Conservation (phyloP, 2,797 vertebrate species). For the Anabacerthia variegaticeps region DNA sequence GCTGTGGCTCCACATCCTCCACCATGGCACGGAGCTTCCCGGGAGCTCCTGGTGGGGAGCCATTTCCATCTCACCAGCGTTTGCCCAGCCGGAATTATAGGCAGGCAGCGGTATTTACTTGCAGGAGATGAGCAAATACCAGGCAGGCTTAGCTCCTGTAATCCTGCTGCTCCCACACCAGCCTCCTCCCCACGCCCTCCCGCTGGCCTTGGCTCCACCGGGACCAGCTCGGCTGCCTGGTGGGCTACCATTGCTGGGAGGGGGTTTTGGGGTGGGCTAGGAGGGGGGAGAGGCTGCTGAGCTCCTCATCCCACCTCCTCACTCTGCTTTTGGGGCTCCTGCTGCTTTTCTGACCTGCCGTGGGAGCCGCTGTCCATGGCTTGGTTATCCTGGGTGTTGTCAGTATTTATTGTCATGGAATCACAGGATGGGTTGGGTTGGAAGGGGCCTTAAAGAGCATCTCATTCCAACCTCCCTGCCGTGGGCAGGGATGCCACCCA, state of each 20-base stretch:
- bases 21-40: neutral
- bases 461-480: neutral
- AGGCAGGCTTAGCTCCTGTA: neutral
- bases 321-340: neutral
- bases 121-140: neutral
- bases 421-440: neutral
- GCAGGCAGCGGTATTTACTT: neutral
- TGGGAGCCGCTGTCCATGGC: neutral
- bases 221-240: neutral
- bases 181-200: neutral
- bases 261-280: rapidly evolving
- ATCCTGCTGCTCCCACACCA: neutral
- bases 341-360: neutral
- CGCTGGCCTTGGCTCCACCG: neutral
- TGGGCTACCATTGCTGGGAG: neutral
- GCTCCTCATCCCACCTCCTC: neutral
- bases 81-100: neutral
- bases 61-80: neutral
- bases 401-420: rapidly evolving
- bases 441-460: too few species aligned
- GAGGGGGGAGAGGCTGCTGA: neutral
- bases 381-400: rapidly evolving
- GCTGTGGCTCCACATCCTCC: neutral
- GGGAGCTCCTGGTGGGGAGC: neutral
- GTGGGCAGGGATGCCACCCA: too few species aligned